Conservation (phyloP, 2,797 vertebrate genomes). For the Sardinella longiceps region DNA sequence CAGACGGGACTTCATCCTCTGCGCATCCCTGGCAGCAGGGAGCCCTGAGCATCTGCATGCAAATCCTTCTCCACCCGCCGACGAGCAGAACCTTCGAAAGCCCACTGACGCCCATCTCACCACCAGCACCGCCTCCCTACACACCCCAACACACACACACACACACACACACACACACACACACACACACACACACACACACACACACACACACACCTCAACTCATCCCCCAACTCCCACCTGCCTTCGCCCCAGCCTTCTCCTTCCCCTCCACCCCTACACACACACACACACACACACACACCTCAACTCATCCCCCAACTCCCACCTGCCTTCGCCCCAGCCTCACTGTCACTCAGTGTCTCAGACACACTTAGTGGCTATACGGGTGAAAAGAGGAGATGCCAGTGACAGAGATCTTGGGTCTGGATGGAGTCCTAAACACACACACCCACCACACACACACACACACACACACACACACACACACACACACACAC, state of each 20-base stretch:
- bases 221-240: not conserved
- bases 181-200: not conserved
- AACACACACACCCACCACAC: conserved; percentile 13
- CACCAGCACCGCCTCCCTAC: not conserved
- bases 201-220: not conserved
- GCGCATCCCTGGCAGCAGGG: not conserved
- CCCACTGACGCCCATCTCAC: not conserved
- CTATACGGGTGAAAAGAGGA: not conserved
- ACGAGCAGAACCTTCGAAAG: not conserved
- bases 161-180: not conserved
- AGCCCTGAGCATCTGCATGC: conserved; percentile 31
- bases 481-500: not conserved
- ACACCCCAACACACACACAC: not conserved
- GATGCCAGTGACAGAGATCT: not conserved
- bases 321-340: not conserved
- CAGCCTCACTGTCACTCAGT: not conserved
- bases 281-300: not conserved
- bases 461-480: conserved; percentile 15
- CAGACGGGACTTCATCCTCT: conserved; percentile 26
- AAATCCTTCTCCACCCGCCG: conserved; percentile 13
- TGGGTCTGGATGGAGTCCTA: not conserved
- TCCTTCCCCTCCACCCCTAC: not conserved
- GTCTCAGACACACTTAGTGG: not conserved
- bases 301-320: not conserved
- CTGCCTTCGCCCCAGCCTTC: not conserved